phyloP scores from a whole-genome alignment of 2,113 vertebrate species.

The Cyanoramphus novaezelandiae region DNA sequence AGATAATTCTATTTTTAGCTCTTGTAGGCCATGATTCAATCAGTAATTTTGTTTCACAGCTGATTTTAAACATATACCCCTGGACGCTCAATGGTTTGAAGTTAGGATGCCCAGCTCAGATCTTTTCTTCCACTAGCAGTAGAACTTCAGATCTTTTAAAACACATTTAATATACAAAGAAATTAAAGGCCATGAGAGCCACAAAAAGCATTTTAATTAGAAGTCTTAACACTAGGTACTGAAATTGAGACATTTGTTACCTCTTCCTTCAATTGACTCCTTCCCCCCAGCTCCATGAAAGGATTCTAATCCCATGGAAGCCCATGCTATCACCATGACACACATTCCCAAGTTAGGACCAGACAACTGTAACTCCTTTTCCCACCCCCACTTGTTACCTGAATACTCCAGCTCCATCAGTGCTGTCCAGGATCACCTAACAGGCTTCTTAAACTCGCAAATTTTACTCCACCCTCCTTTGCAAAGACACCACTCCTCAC shows the following conservation, averaged over 20 bases:
- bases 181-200: background rate
- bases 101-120: background rate
- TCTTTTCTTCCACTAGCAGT: background rate
- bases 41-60: slow-evolving; percentile 10
- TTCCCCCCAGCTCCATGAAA: background rate
- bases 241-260: background rate
- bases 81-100: background rate
- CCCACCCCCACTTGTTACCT: background rate
- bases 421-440: background rate
- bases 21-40: background rate
- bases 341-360: background rate
- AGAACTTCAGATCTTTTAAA: background rate
- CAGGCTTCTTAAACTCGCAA: background rate
- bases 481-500: background rate
- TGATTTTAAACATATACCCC: background rate
- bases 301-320: background rate
- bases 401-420: background rate
- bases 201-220: background rate
- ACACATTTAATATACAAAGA: background rate
- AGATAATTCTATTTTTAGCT: slow-evolving; percentile 16
- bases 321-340: background rate
- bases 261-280: background rate
- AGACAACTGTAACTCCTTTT: background rate
- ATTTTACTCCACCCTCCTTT: background rate
- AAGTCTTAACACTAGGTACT: background rate